Conservation (phyloP, 2,797 vertebrate genomes). For the Simalia tracyae region DNA sequence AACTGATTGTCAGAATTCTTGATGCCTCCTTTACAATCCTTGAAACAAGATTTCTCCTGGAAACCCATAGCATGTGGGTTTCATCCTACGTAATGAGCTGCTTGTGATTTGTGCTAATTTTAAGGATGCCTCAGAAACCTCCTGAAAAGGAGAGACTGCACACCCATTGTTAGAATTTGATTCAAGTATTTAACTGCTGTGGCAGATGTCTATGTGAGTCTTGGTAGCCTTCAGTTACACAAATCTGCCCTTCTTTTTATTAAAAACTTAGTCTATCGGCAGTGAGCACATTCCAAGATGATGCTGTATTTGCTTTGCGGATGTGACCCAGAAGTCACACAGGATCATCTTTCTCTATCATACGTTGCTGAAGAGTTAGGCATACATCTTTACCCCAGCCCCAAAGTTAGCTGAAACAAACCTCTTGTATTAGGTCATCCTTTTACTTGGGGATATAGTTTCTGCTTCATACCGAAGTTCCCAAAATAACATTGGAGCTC, state of each 20-base stretch:
- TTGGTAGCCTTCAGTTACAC: background rate
- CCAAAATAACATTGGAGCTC: constrained; percentile 39
- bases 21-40: background rate
- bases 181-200: background rate
- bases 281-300: constrained; percentile 18
- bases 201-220: background rate
- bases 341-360: constrained; percentile 17
- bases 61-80: background rate
- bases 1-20: background rate
- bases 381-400: background rate
- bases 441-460: constrained; percentile 4
- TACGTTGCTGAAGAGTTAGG: constrained; percentile 5
- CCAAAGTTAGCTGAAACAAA: constrained; percentile 7
- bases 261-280: background rate
- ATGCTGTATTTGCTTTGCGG: constrained; percentile 1
- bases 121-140: background rate
- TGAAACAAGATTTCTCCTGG: background rate
- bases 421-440: background rate
- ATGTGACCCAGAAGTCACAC: background rate
- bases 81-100: background rate
- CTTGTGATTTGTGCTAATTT: background rate
- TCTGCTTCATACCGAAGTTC: constrained; percentile 34
- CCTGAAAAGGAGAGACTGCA: background rate
- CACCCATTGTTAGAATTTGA: background rate
- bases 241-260: background rate